These are phyloP conservation scores for Eupithecia subumbrata DNA, from an alignment of 2,888 invertebrate genomes.

Conservation along the genomic window DNA sequence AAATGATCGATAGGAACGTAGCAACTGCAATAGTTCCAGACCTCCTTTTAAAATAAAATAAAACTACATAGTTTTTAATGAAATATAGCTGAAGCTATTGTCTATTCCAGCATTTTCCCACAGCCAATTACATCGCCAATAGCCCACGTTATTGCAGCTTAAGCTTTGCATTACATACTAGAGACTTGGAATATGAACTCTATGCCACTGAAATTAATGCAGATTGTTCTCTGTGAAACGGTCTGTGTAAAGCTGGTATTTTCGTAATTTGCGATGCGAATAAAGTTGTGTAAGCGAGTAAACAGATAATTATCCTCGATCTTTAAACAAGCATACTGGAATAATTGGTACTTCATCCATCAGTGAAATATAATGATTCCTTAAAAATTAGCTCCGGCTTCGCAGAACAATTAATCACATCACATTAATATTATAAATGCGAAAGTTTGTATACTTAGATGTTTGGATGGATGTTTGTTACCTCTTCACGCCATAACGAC, in stretches of 20 bases:
- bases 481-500: no score
- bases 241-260: constrained; percentile 4
- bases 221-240: not conserved
- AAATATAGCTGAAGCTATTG: not conserved
- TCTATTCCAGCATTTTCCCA: constrained; percentile 14
- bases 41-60: not conserved
- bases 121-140: constrained; percentile 27
- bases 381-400: not conserved
- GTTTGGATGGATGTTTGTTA: no score
- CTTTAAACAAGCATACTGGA: not conserved
- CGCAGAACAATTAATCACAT: no score
- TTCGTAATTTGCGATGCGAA: constrained; percentile 9
- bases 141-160: constrained; percentile 26
- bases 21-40: not conserved
- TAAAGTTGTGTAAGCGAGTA: constrained; percentile 8
- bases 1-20: no score
- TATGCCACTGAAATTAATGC: not conserved
- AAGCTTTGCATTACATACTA: constrained; percentile 5
- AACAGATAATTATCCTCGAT: constrained; percentile 5
- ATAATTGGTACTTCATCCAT: not conserved
- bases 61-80: not conserved
- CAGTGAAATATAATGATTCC: not conserved
- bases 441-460: no score
- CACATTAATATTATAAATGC: no score
- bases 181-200: constrained; percentile 4